Conservation (phyloP, 2,888 invertebrate species). For the Temnothorax rugatulus region DNA sequence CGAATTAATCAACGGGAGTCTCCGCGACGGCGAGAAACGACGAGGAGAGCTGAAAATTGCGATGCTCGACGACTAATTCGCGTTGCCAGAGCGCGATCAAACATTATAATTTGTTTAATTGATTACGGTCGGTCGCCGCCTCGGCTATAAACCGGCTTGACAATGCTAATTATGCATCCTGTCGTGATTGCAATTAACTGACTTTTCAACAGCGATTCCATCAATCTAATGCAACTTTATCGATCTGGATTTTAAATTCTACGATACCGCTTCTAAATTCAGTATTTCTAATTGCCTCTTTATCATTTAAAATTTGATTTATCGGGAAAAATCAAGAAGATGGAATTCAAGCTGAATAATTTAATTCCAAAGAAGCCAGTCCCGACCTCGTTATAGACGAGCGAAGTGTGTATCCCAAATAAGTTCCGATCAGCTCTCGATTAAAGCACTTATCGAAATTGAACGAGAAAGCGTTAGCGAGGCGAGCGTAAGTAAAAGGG, state of each 20-base stretch:
- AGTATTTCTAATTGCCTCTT: not conserved
- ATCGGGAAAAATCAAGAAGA: not conserved
- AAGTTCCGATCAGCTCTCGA: constrained; percentile 31
- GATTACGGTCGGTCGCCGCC: not conserved
- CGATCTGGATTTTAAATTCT: not conserved
- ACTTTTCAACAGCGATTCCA: constrained; percentile 1
- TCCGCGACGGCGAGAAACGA: not conserved
- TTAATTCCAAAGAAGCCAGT: constrained; percentile 13
- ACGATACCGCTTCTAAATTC: not conserved
- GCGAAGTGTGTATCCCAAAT: not conserved
- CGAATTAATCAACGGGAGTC: not conserved
- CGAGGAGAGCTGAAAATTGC: not conserved
- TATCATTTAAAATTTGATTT: not conserved
- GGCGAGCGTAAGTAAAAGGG: constrained; percentile 31
- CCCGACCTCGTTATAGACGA: not conserved
- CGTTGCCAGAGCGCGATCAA: not conserved
- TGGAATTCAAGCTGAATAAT: constrained; percentile 8
- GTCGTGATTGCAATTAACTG: constrained; percentile 10
- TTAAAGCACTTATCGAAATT: constrained; percentile 41
- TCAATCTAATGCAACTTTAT: not conserved
- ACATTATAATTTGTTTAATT: constrained; percentile 33
- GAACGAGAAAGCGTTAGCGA: constrained; percentile 22
- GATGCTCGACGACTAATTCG: not conserved
- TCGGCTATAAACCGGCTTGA: constrained; percentile 5
- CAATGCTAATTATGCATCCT: constrained; percentile 22